phyloP scores from a whole-genome alignment of 2,888 invertebrate genomes.

The Philereme vetulata region DNA sequence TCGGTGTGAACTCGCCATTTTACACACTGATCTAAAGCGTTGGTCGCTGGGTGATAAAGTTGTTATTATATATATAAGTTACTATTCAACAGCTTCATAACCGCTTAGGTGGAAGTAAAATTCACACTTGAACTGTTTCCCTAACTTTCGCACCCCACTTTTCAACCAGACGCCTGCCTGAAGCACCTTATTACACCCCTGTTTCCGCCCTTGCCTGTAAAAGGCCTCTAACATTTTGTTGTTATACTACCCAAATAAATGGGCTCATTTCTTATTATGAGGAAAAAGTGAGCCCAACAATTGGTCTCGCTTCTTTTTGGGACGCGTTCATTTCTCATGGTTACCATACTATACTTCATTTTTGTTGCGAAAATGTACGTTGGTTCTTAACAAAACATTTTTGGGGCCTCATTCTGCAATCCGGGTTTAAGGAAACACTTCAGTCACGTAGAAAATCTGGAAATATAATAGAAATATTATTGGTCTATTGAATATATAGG shows the following conservation, averaged over 20 bases:
- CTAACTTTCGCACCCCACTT: constrained; percentile 6
- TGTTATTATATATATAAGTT: too few species aligned
- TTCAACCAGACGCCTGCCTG: constrained; percentile 6
- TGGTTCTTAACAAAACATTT: neutral
- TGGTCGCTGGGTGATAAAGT: too few species aligned
- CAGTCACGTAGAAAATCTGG: too few species aligned
- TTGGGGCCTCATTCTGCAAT: neutral
- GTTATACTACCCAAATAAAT: constrained; percentile 46
- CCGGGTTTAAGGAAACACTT: neutral
- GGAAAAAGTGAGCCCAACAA: constrained; percentile 58
- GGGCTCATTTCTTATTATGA: constrained; percentile 54
- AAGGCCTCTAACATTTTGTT: constrained; percentile 28
- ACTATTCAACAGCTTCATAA: too few species aligned
- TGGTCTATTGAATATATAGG: too few species aligned
- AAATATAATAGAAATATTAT: too few species aligned
- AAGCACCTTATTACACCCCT: constrained; percentile 2
- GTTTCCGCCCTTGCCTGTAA: constrained; percentile 13
- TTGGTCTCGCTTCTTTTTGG: constrained; percentile 45
- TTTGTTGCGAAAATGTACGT: neutral
- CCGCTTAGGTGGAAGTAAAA: neutral
- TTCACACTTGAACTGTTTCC: neutral
- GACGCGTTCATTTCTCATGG: constrained; percentile 36
- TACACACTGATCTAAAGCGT: too few species aligned
- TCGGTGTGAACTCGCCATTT: too few species aligned
- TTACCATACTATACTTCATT: constrained; percentile 22